Conservation (phyloP, 35 echinoderm and acorn worm species). For the Eucidaris tribuloides region DNA sequence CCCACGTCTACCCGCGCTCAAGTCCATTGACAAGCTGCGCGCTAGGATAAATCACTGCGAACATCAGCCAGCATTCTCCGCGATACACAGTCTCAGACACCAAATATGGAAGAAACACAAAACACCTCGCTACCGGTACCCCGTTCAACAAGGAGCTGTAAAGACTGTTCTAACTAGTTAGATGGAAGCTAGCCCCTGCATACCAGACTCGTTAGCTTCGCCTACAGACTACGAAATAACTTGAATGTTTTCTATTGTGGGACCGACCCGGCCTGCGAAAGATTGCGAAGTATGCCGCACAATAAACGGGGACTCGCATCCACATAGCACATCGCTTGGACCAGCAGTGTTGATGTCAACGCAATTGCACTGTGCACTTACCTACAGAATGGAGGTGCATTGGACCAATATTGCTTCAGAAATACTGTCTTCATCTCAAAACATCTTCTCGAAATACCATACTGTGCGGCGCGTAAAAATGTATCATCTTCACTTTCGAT, state of each 20-base stretch:
- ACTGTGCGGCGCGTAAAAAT: background rate
- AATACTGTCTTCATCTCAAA: conserved; percentile 18
- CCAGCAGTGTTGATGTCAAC: background rate
- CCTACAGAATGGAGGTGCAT: conserved; percentile 12
- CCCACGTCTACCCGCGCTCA: background rate
- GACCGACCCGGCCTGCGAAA: background rate
- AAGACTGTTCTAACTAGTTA: background rate
- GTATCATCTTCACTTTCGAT: background rate
- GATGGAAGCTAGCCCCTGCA: background rate
- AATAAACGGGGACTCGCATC: conserved; percentile 28
- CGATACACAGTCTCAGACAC: no score
- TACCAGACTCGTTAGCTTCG: background rate
- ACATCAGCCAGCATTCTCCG: background rate
- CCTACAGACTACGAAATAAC: conserved; percentile 14
- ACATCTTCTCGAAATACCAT: background rate
- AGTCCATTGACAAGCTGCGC: background rate
- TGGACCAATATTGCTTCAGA: conserved; percentile 15
- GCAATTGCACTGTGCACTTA: background rate
- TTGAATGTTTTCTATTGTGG: conserved; percentile 43
- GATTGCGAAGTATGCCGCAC: conserved; percentile 40
- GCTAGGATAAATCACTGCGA: background rate
- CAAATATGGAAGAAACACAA: conserved; percentile 27
- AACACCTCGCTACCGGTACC: background rate
- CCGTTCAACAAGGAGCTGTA: background rate
- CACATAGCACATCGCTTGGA: background rate